phyloP scores from a whole-genome alignment of 2,113 vertebrate genomes.

The Ibidorhyncha struthersii region DNA sequence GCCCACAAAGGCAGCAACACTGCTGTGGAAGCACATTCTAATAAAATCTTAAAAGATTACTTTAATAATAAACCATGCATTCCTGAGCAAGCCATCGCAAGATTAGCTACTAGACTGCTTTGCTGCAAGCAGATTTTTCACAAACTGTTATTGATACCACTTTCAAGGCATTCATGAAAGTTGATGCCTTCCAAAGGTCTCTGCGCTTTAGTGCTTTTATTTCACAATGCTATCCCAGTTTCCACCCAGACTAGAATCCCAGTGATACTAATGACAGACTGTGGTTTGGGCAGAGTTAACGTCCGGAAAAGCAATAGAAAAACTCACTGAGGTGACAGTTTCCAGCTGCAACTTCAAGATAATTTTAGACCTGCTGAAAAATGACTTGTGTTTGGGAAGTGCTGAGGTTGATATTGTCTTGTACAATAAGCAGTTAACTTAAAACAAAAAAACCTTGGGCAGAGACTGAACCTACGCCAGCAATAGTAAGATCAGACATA shows the following conservation, averaged over 20 bases:
- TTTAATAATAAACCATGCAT: conserved; percentile 81
- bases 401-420: background rate
- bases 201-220: background rate
- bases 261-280: background rate
- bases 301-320: background rate
- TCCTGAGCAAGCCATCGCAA: conserved; percentile 75
- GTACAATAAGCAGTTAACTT: conserved; percentile 11
- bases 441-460: background rate
- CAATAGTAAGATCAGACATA: conserved; percentile 57
- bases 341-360: conserved; percentile 17
- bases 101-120: conserved; percentile 72
- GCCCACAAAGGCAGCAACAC: conserved; percentile 36
- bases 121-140: conserved; percentile 61
- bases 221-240: background rate
- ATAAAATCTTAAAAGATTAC: conserved; percentile 78
- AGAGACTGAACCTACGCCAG: conserved; percentile 25
- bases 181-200: background rate
- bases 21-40: conserved; percentile 74
- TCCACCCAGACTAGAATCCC: conserved; percentile 17
- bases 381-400: background rate
- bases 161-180: background rate
- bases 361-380: conserved; percentile 47
- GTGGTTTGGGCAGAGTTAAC: background rate
- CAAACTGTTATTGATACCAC: conserved; percentile 17
- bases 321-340: conserved; percentile 2